Conservation (phyloP, 2,797 vertebrate genomes). For the Nasua narica region DNA sequence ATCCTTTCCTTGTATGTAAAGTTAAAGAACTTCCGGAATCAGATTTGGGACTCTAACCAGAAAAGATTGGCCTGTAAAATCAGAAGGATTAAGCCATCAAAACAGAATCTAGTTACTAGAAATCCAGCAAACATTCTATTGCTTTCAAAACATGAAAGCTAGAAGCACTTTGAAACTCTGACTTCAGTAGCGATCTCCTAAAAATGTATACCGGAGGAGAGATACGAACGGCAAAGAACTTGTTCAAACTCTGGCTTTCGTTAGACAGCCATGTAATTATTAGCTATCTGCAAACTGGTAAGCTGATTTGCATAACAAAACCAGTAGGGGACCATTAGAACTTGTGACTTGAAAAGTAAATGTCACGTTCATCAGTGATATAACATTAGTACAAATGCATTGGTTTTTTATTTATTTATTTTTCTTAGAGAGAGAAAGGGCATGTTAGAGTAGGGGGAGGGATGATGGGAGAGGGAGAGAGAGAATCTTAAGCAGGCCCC, state of each 20-base stretch:
- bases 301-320: not conserved
- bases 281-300: not conserved
- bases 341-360: not conserved
- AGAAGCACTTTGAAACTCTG: not conserved
- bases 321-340: not conserved
- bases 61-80: slow-evolving; percentile 44
- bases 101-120: slow-evolving; percentile 42
- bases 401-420: not conserved
- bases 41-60: slow-evolving; percentile 54
- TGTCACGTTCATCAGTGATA: not conserved
- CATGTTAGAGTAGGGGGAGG: not conserved
- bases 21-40: slow-evolving; percentile 53
- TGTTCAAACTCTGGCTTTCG: not conserved
- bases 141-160: slow-evolving; percentile 33
- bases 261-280: not conserved
- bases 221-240: not conserved
- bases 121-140: slow-evolving; percentile 21
- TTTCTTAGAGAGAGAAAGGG: not conserved
- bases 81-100: slow-evolving; percentile 11
- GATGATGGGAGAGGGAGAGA: not conserved
- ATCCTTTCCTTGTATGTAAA: slow-evolving; percentile 44
- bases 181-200: not conserved
- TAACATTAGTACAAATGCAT: not conserved
- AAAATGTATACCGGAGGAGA: not conserved
- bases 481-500: not conserved